Percentiles rank a stretch among this genome's conserved stretches.
Evolutionary conservation across 2,888 invertebrate species (phyloP).

Genomic region (Silvanus unidentatus): DNA sequence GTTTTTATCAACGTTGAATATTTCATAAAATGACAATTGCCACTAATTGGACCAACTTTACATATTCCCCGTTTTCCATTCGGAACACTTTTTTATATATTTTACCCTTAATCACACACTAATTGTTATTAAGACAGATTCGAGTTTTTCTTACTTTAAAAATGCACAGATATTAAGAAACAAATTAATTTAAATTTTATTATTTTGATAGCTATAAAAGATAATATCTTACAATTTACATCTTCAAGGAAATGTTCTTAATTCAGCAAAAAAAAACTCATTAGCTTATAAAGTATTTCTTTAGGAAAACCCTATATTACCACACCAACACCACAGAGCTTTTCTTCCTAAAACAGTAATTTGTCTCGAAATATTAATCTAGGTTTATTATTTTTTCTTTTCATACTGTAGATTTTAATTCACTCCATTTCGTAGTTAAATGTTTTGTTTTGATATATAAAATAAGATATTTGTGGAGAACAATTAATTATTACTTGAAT

Average conservation of each 20-base stretch:
- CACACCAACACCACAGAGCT: constrained; percentile 10
- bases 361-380: constrained; percentile 26
- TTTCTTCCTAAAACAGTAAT: constrained; percentile 22
- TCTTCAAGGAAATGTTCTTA: constrained; percentile 12
- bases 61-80: too few species aligned
- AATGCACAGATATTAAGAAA: too few species aligned
- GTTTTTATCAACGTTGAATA: constrained; percentile 8
- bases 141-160: too few species aligned
- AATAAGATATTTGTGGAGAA: neutral
- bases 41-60: constrained; percentile 1
- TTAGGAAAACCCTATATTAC: constrained; percentile 10
- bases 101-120: too few species aligned
- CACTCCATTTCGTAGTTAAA: constrained; percentile 25
- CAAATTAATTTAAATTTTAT: too few species aligned
- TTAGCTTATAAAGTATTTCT: constrained; percentile 14
- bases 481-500: neutral
- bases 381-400: constrained; percentile 18
- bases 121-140: too few species aligned
- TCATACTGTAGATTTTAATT: constrained; percentile 23
- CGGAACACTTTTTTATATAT: too few species aligned
- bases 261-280: constrained; percentile 12
- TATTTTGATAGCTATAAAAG: too few species aligned
- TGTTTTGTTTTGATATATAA: constrained; percentile 11
- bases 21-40: constrained; percentile 5
- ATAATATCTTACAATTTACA: constrained; percentile 9